phyloP scores from a whole-genome alignment of 2,888 invertebrate genomes.

The Netelia virgata region DNA sequence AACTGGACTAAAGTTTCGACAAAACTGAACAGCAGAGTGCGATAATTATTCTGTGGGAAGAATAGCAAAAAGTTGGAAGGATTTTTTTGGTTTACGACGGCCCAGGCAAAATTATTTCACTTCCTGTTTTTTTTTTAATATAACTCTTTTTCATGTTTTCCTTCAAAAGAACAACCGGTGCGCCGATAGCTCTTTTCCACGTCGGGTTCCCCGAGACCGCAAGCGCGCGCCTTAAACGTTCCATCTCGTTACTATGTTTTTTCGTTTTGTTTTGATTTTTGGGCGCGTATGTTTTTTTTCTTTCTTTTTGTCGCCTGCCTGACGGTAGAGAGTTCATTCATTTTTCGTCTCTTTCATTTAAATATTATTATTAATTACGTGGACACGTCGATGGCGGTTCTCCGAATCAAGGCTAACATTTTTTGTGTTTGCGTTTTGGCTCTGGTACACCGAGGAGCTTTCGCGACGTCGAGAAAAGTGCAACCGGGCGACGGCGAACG shows the following conservation, averaged over 20 bases:
- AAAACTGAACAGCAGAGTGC: no score
- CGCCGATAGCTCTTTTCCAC: constrained; percentile 71
- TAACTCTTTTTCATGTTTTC: not conserved
- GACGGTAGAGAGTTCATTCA: constrained; percentile 8
- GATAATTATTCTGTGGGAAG: no score
- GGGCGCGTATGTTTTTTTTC: constrained; percentile 38
- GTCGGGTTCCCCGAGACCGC: constrained; percentile 70
- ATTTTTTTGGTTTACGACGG: not conserved
- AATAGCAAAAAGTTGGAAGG: no score
- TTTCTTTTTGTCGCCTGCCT: constrained; percentile 50
- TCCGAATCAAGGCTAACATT: constrained; percentile 41
- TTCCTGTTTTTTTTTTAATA: constrained; percentile 7
- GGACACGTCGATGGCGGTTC: constrained; percentile 40
- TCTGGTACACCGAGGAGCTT: constrained; percentile 70
- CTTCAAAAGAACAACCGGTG: constrained; percentile 12
- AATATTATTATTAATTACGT: constrained; percentile 6
- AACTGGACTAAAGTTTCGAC: no score
- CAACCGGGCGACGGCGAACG: constrained; percentile 65
- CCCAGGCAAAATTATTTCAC: not conserved
- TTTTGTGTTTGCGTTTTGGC: constrained; percentile 51
- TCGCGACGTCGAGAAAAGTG: constrained; percentile 73
- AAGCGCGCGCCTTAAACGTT: constrained; percentile 59
- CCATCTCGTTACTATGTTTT: constrained; percentile 8
- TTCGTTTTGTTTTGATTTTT: constrained; percentile 23
- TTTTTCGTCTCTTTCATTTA: no score